Evolutionary conservation across 2,888 invertebrate species (phyloP).

Genomic region (Drosophila emarginata): DNA sequence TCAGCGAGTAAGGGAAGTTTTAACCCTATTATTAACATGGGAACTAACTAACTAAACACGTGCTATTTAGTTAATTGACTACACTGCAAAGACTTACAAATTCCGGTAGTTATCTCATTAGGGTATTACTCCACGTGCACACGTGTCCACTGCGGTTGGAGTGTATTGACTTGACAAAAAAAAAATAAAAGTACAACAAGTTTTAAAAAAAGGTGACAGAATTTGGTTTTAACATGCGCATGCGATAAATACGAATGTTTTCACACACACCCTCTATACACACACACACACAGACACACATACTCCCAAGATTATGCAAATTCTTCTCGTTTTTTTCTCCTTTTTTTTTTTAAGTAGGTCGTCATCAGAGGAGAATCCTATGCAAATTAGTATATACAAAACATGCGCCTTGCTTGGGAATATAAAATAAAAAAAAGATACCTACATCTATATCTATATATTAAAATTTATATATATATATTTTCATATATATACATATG

Average conservation of each 20-base stretch:
- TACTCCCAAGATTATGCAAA: constrained; percentile 38
- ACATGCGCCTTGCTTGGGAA: constrained; percentile 31
- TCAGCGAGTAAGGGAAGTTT: constrained; percentile 37
- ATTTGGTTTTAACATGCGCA: constrained; percentile 39
- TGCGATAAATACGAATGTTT: constrained; percentile 35
- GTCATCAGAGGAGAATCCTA: constrained; percentile 10
- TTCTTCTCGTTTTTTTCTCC: constrained; percentile 8
- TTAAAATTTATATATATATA: background rate
- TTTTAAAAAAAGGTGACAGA: constrained; percentile 24
- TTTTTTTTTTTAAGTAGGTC: constrained; percentile 5
- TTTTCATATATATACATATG: background rate
- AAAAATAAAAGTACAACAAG: background rate
- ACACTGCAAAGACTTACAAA: background rate
- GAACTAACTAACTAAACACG: constrained; percentile 17
- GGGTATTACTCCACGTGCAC: constrained; percentile 12
- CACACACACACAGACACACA: background rate
- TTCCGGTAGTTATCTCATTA: constrained; percentile 27
- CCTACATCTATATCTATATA: background rate
- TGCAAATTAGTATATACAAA: constrained; percentile 34
- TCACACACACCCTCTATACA: constrained; percentile 1
- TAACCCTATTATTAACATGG: constrained; percentile 2
- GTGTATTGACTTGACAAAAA: constrained; percentile 32
- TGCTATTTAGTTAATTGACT: constrained; percentile 2
- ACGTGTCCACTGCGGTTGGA: constrained; percentile 23
- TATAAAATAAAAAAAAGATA: constrained; percentile 8